A percentile compares a stretch with the other conserved stretches of the same genome.
phyloP scores from a whole-genome alignment of 2,888 invertebrate species.

The Callosobruchus maculatus region DNA sequence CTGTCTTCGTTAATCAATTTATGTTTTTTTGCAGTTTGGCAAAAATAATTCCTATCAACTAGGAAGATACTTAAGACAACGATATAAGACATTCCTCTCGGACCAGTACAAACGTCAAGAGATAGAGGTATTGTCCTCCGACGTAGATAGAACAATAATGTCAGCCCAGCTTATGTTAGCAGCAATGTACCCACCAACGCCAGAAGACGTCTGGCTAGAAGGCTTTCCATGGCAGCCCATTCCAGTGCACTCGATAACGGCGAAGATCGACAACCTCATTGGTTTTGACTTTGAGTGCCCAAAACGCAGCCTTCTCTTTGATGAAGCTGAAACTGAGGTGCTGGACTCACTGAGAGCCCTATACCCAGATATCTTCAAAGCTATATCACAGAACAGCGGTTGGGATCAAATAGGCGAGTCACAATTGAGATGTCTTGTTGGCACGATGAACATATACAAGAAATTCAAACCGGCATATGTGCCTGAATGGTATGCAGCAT shows the following conservation, averaged over 20 bases:
- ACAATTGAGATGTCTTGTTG: too few relatives aligned
- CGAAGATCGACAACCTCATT: neutral
- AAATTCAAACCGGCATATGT: too few relatives aligned
- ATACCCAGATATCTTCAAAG: too few relatives aligned
- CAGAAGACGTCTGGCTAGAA: neutral
- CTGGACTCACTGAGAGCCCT: too few relatives aligned
- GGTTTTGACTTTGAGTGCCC: neutral
- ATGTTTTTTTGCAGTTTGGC: conserved; percentile 48
- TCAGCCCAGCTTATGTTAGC: conserved; percentile 78
- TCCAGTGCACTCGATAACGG: neutral
- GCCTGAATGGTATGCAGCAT: too few relatives aligned
- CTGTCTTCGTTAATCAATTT: too few relatives aligned
- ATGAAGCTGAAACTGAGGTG: too few relatives aligned
- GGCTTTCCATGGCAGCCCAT: neutral
- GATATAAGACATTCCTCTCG: conserved; percentile 63
- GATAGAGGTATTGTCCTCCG: conserved; percentile 66
- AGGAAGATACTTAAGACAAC: conserved; percentile 67
- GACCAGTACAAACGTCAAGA: conserved; percentile 53
- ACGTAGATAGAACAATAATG: conserved; percentile 84
- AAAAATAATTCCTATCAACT: conserved; percentile 67
- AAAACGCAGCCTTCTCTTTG: too few relatives aligned
- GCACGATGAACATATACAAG: too few relatives aligned
- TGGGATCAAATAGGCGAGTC: too few relatives aligned
- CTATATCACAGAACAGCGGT: too few relatives aligned
- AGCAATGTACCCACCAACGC: conserved; percentile 63